Evolutionary conservation across 2,888 invertebrate species (phyloP).

Genomic region (Salpingus planirostris): DNA sequence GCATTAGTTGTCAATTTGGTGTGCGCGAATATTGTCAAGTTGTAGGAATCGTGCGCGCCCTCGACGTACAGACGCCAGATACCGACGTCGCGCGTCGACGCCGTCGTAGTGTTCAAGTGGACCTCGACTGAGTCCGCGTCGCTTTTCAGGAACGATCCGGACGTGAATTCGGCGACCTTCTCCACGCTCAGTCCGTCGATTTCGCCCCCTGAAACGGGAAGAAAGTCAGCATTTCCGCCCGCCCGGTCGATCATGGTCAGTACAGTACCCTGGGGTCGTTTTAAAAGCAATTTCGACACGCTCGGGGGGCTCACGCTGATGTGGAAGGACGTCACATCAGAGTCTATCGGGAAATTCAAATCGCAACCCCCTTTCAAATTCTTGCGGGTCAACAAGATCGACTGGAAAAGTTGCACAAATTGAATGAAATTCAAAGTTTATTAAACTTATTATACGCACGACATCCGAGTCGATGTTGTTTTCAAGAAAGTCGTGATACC

Average conservation of each 20-base stretch:
- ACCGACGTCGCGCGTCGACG: slow-evolving; percentile 23
- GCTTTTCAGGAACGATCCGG: slow-evolving; percentile 26
- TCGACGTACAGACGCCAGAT: slow-evolving; percentile 29
- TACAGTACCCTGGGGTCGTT: no score
- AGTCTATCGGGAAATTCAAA: slow-evolving; percentile 42
- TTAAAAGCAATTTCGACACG: no score
- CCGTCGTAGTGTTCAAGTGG: slow-evolving; percentile 24
- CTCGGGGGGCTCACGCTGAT: slow-evolving; percentile 25
- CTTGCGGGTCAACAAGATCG: slow-evolving; percentile 17
- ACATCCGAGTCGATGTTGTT: slow-evolving; percentile 3
- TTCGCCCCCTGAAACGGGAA: slow-evolving; percentile 44
- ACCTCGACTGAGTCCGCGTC: slow-evolving; percentile 26
- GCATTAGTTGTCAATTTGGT: slow-evolving; percentile 22
- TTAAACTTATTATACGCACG: slow-evolving; percentile 1
- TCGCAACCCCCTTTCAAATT: slow-evolving; percentile 21
- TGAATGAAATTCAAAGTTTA: not conserved
- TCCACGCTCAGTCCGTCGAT: slow-evolving; percentile 45
- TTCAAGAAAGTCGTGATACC: slow-evolving; percentile 15
- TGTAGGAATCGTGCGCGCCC: slow-evolving; percentile 22
- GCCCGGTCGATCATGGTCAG: no score
- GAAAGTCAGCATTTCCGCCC: no score
- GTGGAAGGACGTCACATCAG: slow-evolving; percentile 27
- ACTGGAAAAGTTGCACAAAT: slow-evolving; percentile 15
- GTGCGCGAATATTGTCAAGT: slow-evolving; percentile 29
- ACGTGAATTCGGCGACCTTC: slow-evolving; percentile 43